Base-by-base conservation (phyloP, 2,797 vertebrate species). In the Serranus cabrilla region DNA sequence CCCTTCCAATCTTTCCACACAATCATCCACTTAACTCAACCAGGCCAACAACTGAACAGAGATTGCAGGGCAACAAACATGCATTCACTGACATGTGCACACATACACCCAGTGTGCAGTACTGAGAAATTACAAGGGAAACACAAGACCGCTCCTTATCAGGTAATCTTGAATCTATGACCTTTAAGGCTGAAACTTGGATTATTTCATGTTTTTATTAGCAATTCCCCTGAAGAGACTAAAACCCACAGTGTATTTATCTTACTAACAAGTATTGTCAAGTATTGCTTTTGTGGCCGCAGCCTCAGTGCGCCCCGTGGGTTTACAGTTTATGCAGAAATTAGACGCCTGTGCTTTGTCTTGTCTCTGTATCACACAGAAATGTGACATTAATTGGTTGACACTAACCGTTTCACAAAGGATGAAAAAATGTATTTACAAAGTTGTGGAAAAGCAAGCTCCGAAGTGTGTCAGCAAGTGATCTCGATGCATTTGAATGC, bases 21-120 rank as follows among this genome's bases (percentile, higher is more conserved):
- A 76, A 84, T 80, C 76, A 83, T 77, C 71, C 74, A 76, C 65
- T 88, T 86, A 83, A 84, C 73, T 72, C 39, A 42, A 16, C 20
- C 66, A 52, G n/a, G 59, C 65, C 79, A 66, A 69, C 73, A 54
- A 75, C 58, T 20, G 60, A 81, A 57, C 58, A 74, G 34, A 73
- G 69, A 79, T 27, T 71, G 62, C 47, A 64, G 40, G 72, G 68
- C 74, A 76, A 71, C 78, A 76, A 77, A 76, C 56, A 81, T 57
- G 54, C 59, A 71, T 54, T 70, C 23, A 1, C 46, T 71, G 73
- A 76, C 67, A 58, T 63, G 62, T 50, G 21, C 50, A 62, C 61
- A 51, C 47, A 54, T 9, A 66, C 77, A 60, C 1, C 14, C 43
- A 37, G 14, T 1, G 43, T 63, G 13, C 27, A 62, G 21, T 23